These are phyloP conservation scores for Dromius quadrimaculatus DNA, from an alignment of 2,888 invertebrate species.

Conservation along the genomic window DNA sequence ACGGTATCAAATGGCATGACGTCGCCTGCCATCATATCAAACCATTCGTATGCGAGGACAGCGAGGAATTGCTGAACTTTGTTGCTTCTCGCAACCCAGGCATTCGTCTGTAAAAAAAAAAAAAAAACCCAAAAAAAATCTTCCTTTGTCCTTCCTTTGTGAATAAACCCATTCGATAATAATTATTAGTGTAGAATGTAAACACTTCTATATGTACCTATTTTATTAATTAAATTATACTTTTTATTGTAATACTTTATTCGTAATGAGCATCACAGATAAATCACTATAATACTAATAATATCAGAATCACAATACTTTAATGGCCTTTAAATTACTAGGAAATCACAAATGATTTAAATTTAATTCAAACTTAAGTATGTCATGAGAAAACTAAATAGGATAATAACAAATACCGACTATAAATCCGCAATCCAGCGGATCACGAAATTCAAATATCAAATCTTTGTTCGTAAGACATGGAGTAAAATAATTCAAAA, in stretches of 20 bases:
- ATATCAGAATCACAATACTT: constrained; percentile 31
- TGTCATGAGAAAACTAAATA: constrained; percentile 35
- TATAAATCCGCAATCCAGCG: constrained; percentile 46
- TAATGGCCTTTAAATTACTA: constrained; percentile 31
- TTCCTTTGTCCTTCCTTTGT: constrained; percentile 43
- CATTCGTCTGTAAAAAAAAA: constrained; percentile 79
- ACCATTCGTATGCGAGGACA: constrained; percentile 92
- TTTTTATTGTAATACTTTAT: constrained; percentile 49
- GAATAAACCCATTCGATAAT: constrained; percentile 41
- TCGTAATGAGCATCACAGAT: constrained; percentile 40
- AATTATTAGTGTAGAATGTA: constrained; percentile 31
- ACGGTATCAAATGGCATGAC: constrained; percentile 89
- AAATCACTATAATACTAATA: constrained; percentile 9
- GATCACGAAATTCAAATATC: constrained; percentile 43
- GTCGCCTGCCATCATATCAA: constrained; percentile 89
- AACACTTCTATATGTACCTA: constrained; percentile 49
- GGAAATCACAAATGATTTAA: constrained; percentile 16
- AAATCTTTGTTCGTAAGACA: constrained; percentile 29
- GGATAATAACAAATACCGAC: constrained; percentile 47
- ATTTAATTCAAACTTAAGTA: not conserved
- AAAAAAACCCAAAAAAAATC: constrained; percentile 36
- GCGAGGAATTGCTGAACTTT: constrained; percentile 89
- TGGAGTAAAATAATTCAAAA: constrained; percentile 38
- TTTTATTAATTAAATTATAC: constrained; percentile 51
- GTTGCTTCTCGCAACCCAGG: constrained; percentile 90